Conservation (phyloP, 2,888 invertebrate species). For the Agrochola lota region DNA sequence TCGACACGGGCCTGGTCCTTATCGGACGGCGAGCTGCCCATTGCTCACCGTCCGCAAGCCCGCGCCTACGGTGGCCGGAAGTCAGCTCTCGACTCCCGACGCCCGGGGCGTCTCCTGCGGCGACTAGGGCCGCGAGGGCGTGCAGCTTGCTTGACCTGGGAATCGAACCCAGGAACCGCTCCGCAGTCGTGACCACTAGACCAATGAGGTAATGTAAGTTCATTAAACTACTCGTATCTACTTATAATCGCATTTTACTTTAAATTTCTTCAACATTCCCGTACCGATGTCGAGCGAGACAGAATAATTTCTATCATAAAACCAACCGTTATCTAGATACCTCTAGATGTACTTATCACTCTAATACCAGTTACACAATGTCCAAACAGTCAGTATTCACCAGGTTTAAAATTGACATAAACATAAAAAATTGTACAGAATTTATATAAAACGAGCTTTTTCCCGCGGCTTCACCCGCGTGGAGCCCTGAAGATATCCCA, state of each 20-base stretch:
- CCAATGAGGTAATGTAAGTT: not conserved
- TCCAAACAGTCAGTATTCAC: not conserved
- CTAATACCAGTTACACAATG: not conserved
- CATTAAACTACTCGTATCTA: not conserved
- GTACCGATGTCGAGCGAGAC: not conserved
- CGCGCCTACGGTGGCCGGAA: too few species aligned
- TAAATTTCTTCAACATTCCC: not conserved
- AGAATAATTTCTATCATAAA: conserved; percentile 6
- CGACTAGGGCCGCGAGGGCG: too few species aligned
- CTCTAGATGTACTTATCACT: not conserved
- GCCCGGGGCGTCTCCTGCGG: too few species aligned
- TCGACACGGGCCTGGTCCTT: too few species aligned
- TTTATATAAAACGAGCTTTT: not conserved
- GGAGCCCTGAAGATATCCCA: not conserved
- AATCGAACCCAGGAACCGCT: too few species aligned
- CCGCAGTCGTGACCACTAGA: not conserved
- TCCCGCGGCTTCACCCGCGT: too few species aligned
- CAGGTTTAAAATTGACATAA: not conserved
- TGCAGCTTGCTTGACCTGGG: not conserved
- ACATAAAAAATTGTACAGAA: not conserved
- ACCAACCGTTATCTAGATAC: not conserved
- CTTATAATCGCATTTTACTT: not conserved
- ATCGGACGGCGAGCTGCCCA: too few species aligned
- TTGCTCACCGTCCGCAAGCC: too few species aligned
- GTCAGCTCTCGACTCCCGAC: too few species aligned